Evolutionary conservation across 2,113 vertebrate species (phyloP).

Genomic region (Urocolius indicus): DNA sequence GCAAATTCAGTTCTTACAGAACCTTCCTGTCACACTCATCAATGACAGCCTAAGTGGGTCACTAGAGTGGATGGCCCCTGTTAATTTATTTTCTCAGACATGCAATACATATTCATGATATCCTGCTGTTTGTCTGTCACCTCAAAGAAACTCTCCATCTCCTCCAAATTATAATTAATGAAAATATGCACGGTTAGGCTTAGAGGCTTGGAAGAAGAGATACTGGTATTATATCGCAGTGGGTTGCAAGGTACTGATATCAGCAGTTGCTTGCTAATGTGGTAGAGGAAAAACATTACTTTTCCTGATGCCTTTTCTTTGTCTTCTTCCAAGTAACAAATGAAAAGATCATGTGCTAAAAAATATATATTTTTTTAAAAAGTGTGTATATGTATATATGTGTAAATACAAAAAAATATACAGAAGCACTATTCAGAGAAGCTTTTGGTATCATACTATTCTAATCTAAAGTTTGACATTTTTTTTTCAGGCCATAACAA

Average conservation of each 20-base stretch:
- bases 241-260: slow-evolving; percentile 16
- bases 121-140: slow-evolving; percentile 98
- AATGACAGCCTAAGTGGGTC: slow-evolving; percentile 97
- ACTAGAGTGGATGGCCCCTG: slow-evolving; percentile 89
- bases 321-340: not conserved
- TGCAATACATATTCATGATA: slow-evolving; percentile 95
- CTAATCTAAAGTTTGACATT: not conserved
- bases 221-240: slow-evolving; percentile 40
- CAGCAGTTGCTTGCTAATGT: slow-evolving; percentile 27
- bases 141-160: slow-evolving; percentile 78
- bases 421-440: not conserved
- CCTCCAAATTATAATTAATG: slow-evolving; percentile 78
- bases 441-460: not conserved
- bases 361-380: not conserved
- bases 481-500: not conserved
- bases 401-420: not conserved
- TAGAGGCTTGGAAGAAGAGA: slow-evolving; percentile 40
- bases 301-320: not conserved
- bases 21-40: slow-evolving; percentile 87
- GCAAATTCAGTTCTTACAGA: slow-evolving; percentile 83
- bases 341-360: not conserved
- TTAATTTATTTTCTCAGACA: slow-evolving; percentile 97
- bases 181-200: slow-evolving; percentile 75
- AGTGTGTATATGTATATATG: not conserved
- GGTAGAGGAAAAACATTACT: not conserved